These are phyloP conservation scores for Helicoverpa armigera DNA, from an alignment of 1,140 invertebrate genomes.

Conservation along the genomic window DNA sequence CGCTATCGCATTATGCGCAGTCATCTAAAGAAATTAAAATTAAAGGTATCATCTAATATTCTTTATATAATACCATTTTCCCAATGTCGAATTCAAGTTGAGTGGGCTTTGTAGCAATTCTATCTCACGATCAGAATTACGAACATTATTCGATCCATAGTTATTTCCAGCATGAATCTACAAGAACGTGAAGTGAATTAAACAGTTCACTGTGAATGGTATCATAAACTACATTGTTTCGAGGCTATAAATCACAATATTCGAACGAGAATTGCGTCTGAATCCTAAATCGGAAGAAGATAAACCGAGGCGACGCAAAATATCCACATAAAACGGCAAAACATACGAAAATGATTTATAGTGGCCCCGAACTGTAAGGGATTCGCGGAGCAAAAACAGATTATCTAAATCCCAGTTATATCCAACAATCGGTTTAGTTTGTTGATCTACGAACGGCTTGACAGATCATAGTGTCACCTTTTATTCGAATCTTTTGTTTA, in stretches of 20 bases:
- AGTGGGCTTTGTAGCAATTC: too few relatives aligned
- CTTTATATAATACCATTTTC: constrained; percentile 3
- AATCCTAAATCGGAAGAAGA: constrained; percentile 76
- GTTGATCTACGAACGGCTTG: constrained; percentile 58
- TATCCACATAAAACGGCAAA: constrained; percentile 81
- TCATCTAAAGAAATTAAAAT: neutral
- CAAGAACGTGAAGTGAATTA: constrained; percentile 46
- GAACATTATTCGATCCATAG: constrained; percentile 11
- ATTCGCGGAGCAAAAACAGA: constrained; percentile 79
- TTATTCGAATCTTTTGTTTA: constrained; percentile 9
- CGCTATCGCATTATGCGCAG: too few relatives aligned
- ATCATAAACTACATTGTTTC: constrained; percentile 42
- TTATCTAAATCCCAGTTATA: constrained; percentile 80
- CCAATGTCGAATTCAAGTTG: neutral
- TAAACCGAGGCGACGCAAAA: constrained; percentile 70
- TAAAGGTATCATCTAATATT: neutral
- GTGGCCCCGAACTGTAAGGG: constrained; percentile 73
- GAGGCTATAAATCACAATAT: constrained; percentile 50
- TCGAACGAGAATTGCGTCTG: constrained; percentile 48
- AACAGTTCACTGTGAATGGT: constrained; percentile 13
- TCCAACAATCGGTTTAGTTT: constrained; percentile 69
- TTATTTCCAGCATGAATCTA: constrained; percentile 31
- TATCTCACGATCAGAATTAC: constrained; percentile 35
- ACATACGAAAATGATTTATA: constrained; percentile 83
- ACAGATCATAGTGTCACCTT: constrained; percentile 4